A percentile compares a stretch with the other conserved stretches of the same genome.
Conservation (phyloP, 1,140 invertebrate species). For the Leptestheria dahalacensis region DNA sequence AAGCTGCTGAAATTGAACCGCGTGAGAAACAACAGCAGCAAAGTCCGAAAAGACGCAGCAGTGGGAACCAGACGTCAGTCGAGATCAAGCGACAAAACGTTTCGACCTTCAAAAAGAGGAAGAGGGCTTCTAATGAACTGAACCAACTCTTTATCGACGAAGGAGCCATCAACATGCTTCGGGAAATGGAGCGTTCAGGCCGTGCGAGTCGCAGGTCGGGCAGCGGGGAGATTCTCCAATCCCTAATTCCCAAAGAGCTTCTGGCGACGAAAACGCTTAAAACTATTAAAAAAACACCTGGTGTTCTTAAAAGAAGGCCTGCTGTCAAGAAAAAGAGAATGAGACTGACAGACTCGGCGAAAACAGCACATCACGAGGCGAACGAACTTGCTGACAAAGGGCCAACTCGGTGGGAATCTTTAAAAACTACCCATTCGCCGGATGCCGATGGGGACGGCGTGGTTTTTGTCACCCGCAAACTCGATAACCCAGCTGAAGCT, state of each 20-base stretch:
- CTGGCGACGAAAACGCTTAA: slow-evolving; percentile 15
- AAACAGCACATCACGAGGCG: neutral
- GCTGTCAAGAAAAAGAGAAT: too few species aligned
- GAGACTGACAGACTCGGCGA: too few species aligned
- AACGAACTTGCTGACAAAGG: neutral
- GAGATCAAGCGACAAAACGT: neutral
- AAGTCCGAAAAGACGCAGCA: neutral
- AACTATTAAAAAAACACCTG: slow-evolving; percentile 14
- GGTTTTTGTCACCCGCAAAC: slow-evolving; percentile 10
- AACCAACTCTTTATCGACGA: slow-evolving; percentile 21
- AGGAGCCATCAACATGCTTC: slow-evolving; percentile 21
- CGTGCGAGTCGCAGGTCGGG: neutral
- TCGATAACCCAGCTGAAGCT: neutral
- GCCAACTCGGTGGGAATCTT: slow-evolving; percentile 2
- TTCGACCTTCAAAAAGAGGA: neutral
- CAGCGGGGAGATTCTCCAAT: neutral
- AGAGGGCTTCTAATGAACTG: slow-evolving; percentile 18
- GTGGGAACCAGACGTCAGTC: neutral
- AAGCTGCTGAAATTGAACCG: too few species aligned
- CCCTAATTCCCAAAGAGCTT: neutral
- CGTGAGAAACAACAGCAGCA: neutral
- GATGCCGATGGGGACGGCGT: neutral
- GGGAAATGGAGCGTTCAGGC: slow-evolving; percentile 14
- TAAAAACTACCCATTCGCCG: neutral
- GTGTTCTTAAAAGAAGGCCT: too few species aligned